These are phyloP conservation scores for Zelleria hepariella DNA, from an alignment of 2,888 invertebrate species.

Conservation along the genomic window DNA sequence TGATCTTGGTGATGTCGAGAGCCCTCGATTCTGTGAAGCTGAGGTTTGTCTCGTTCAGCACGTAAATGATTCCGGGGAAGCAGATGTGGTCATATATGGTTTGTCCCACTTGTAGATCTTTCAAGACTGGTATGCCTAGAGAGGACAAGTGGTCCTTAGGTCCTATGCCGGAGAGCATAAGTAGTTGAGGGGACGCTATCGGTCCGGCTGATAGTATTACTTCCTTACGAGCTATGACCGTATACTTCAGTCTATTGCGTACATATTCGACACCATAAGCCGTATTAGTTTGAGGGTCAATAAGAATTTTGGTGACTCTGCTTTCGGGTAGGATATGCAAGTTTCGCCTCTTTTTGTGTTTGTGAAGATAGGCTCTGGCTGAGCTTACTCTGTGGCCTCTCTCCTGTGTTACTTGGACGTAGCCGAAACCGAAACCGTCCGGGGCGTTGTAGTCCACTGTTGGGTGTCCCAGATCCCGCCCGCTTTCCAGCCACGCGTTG, in stretches of 20 bases:
- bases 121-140: conserved; percentile 70
- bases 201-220: conserved; percentile 90
- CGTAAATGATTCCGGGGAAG: conserved; percentile 61
- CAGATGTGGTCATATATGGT: conserved; percentile 75
- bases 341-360: conserved; percentile 73
- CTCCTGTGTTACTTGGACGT: conserved; percentile 73
- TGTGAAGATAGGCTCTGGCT: conserved; percentile 75
- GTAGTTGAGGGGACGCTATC: conserved; percentile 89
- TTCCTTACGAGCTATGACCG: conserved; percentile 78
- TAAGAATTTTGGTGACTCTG: conserved; percentile 76
- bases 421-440: conserved; percentile 75
- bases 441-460: conserved; percentile 79
- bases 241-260: conserved; percentile 56
- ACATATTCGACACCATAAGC: conserved; percentile 80
- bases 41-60: conserved; percentile 46
- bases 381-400: conserved; percentile 76
- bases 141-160: conserved; percentile 66
- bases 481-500: conserved; percentile 73
- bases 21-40: conserved; percentile 36
- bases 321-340: conserved; percentile 77
- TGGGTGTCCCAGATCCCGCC: conserved; percentile 75
- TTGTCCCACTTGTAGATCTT: conserved; percentile 78
- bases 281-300: conserved; percentile 72
- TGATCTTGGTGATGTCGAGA: conserved; percentile 20
- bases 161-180: conserved; percentile 87